Base-by-base conservation (phyloP, 1,140 invertebrate species). In the Drosophila ficusphila region DNA sequence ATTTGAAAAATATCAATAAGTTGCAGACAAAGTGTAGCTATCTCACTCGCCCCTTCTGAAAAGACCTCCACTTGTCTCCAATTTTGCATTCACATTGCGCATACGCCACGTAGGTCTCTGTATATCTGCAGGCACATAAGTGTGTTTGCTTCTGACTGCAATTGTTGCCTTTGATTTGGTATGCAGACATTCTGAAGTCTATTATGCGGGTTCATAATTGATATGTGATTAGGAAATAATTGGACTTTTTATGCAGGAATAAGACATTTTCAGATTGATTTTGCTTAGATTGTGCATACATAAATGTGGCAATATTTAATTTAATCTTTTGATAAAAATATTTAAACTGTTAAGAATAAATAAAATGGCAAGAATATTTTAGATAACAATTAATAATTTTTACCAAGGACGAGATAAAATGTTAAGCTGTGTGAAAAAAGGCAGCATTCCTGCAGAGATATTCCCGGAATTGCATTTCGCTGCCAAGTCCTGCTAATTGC, bases 1-100 rank as follows among this genome's bases (percentile, higher is more conserved):
- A 4, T 29, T 27, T 2, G 18, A 7, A 78, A 88, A 88, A 86
- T 86, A 64, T 86, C 82, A 86, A 86, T 86, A 86, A 75, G 77
- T 82, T 86, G 82, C 82, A 86, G 82, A 75, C 82, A 64, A 75
- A 73, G 25, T 73, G 62, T 36, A 56, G 57, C 65, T 68, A 71
- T 85, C 81, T 72, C 67, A 27, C 71, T 76, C 57, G 42, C 54
- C 52, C 64, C 27, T n/a, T 6, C 7, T 9, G 33, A 34, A 31
- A 34, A 14, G 5, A 25, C n/a, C 41, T n/a, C 21, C 21, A 34
- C 34, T 54, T 57, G 9, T 29, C 39, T 27, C 36, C 7, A 6
- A 34, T 34, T 54, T 41, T 19, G 53, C 46, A 23, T 39, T 68
- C 54, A 68, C 48, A 83, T 85, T 83, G 79, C 79, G 79, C 79